A percentile compares a stretch with the other conserved stretches of the same genome.
Conservation (phyloP, 1,140 invertebrate species). For the Ceratosolen fusciceps region DNA sequence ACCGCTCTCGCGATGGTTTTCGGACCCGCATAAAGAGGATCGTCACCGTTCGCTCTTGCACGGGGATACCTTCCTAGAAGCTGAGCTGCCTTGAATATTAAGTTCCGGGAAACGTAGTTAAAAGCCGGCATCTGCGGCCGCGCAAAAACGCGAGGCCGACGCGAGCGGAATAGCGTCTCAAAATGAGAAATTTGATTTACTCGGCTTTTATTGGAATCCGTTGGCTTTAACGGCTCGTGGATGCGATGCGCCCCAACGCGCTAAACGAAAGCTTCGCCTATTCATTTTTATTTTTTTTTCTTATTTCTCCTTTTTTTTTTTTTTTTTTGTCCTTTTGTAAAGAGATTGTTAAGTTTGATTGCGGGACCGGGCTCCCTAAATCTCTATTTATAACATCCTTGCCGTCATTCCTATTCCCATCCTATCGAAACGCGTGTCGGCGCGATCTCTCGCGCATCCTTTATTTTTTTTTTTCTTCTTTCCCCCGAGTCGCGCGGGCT, state of each 20-base stretch:
- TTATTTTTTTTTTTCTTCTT: too few relatives aligned
- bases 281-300: too few relatives aligned
- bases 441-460: too few relatives aligned
- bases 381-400: too few relatives aligned
- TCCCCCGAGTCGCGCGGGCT: too few relatives aligned
- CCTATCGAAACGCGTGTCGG: too few relatives aligned
- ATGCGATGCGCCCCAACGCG: not conserved
- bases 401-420: too few relatives aligned
- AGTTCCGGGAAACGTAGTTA: slow-evolving; percentile 42
- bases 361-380: too few relatives aligned
- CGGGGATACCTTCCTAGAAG: slow-evolving; percentile 23
- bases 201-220: not conserved
- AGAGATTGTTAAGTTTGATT: too few relatives aligned
- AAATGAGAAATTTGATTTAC: slow-evolving; percentile 27
- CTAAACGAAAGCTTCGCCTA: not conserved
- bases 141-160: not conserved
- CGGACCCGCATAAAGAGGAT: slow-evolving; percentile 2
- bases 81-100: slow-evolving; percentile 27
- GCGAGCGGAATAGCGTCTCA: slow-evolving; percentile 1
- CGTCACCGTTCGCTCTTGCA: not conserved
- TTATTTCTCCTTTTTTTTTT: too few relatives aligned
- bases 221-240: not conserved
- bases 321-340: too few relatives aligned
- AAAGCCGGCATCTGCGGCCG: slow-evolving; percentile 13
- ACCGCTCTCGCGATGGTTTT: slow-evolving; percentile 16